A percentile compares a stretch with the other conserved stretches of the same genome.
phyloP scores from a whole-genome alignment of 2,888 invertebrate genomes.

The Apocheima hispidaria region DNA sequence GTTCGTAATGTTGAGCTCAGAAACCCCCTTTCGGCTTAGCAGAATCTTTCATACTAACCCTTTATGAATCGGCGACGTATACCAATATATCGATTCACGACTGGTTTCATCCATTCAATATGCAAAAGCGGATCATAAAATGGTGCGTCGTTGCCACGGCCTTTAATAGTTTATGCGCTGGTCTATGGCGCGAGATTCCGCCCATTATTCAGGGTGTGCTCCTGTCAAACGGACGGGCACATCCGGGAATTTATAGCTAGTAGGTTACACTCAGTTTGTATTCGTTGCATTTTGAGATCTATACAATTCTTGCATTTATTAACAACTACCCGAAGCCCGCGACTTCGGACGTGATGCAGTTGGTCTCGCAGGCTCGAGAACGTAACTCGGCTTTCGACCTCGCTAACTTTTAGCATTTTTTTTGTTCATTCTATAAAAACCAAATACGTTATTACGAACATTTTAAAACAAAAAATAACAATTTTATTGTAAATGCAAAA shows the following conservation, averaged over 20 bases:
- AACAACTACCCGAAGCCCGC: not conserved
- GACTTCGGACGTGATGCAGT: no score
- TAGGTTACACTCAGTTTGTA: constrained; percentile 46
- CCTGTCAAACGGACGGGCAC: constrained; percentile 67
- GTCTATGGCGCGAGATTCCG: constrained; percentile 73
- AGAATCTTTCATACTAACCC: no score
- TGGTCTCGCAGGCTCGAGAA: no score
- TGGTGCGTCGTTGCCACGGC: constrained; percentile 59
- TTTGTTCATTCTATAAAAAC: no score
- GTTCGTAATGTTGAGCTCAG: no score
- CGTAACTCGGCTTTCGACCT: no score
- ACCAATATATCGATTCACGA: constrained; percentile 15
- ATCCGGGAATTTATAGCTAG: constrained; percentile 64
- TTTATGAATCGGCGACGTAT: no score
- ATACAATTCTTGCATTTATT: not conserved
- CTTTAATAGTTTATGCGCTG: constrained; percentile 72
- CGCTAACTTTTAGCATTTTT: no score
- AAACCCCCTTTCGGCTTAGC: no score
- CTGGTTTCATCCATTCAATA: constrained; percentile 40
- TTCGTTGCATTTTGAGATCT: constrained; percentile 36
- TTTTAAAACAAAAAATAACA: no score
- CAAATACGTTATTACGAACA: no score
- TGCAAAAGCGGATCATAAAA: constrained; percentile 70
- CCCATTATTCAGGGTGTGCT: constrained; percentile 70
- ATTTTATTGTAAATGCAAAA: no score